Evolutionary conservation across 2,888 invertebrate species (phyloP), one percentile per base, ranked within the genome.

Genomic region (Tromatobia lineatoria): DNA sequence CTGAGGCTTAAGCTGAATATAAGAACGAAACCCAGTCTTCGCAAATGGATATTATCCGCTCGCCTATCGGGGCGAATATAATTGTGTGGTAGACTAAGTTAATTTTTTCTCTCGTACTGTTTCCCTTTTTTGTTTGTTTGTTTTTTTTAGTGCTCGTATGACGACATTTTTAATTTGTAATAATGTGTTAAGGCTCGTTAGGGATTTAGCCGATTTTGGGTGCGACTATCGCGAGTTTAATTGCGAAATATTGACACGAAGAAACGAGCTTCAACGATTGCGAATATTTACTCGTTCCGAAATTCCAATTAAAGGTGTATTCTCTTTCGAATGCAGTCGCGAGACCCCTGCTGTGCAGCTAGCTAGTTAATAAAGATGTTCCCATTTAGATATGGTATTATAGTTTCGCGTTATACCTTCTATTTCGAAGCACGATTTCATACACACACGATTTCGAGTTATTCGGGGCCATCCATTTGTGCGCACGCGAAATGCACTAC

Each of bases 361-460:
- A 61, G 80, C 75, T 73, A 70, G 78, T 85, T 59, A 79, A 45
- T 78, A 54, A 85, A 69, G 71, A 74, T 74, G 74, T 82, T 84
- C 25, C 75, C 42, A 77, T 74, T 78, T 66, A 61, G 54, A 67
- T 61, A 34, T 45, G 34, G 54, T 34, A 78, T 74, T 61, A 61
- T 57, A 59, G 57, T 54, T 71, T 74, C 47, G 78, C 66, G 64
- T 54, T 61, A 38, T 52, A 29, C 57, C 66, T 38, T 38, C 38
- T 61, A 23, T 79, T 66, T 75, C 52, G 71, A 20, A 29, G 42
- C 20, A 54, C 50, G 29, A 74, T 75, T 69, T 29, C 20, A 20
- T 23, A 50, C 18, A 50, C 25, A 54, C 18, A 45, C 47, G 29
- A 74, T 75, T 74, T 82, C 78, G 45, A 52, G 59, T 61, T 52